Conservation (phyloP, 1,140 invertebrate genomes). For the Prorops nasuta region DNA sequence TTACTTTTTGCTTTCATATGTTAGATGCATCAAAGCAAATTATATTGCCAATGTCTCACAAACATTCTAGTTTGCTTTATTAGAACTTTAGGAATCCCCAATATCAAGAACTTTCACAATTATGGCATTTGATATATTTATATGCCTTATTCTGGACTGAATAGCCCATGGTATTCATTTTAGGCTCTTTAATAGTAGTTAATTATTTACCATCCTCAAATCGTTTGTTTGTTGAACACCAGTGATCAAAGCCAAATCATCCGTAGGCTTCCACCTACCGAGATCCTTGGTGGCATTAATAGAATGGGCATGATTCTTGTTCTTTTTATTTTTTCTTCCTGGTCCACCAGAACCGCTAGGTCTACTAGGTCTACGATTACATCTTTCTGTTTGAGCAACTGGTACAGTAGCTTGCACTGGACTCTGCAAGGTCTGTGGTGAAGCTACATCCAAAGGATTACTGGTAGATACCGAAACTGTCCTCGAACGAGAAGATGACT, state of each 20-base stretch:
- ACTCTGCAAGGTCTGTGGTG: slow-evolving; percentile 47
- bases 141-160: too few species aligned
- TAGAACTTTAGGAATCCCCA: too few species aligned
- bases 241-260: slow-evolving; percentile 91
- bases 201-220: slow-evolving; percentile 46
- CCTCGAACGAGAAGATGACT: slow-evolving; percentile 60
- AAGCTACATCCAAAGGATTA: slow-evolving; percentile 47
- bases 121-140: too few species aligned
- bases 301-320: slow-evolving; percentile 52
- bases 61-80: too few species aligned
- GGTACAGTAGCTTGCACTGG: slow-evolving; percentile 45
- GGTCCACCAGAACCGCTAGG: slow-evolving; percentile 43
- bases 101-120: too few species aligned
- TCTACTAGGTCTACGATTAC: slow-evolving; percentile 39
- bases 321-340: slow-evolving; percentile 52
- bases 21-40: too few species aligned
- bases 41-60: too few species aligned
- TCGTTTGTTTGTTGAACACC: slow-evolving; percentile 84
- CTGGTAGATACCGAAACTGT: slow-evolving; percentile 52
- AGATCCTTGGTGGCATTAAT: slow-evolving; percentile 74
- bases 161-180: too few species aligned
- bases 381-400: slow-evolving; percentile 42
- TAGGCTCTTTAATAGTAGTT: not conserved
- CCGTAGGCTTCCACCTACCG: slow-evolving; percentile 94
- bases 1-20: too few species aligned